Conservation (phyloP, 2,113 vertebrate species). For the Psophia crepitans region DNA sequence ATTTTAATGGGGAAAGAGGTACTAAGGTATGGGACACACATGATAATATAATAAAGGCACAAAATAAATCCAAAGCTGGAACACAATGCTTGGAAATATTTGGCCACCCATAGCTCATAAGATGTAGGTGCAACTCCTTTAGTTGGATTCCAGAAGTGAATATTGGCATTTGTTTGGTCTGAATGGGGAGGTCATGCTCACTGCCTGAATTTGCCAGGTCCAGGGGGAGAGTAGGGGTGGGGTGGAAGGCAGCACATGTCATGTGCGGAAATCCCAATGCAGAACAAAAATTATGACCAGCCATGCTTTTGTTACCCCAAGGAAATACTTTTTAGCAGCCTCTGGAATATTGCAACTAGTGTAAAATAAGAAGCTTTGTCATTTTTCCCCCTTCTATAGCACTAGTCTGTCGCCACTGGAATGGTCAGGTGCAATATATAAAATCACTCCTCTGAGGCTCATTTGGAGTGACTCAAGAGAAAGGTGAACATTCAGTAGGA, state of each 20-base stretch:
- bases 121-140: background rate
- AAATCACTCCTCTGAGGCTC: background rate
- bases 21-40: background rate
- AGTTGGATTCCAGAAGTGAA: background rate
- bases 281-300: background rate
- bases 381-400: background rate
- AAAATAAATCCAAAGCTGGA: background rate
- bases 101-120: background rate
- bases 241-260: accelerated
- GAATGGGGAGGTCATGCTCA: background rate
- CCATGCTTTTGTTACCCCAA: background rate
- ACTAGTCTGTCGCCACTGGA: background rate
- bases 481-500: background rate
- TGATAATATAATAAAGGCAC: background rate
- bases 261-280: background rate
- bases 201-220: background rate
- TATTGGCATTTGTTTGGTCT: background rate
- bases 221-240: accelerated
- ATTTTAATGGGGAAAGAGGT: background rate
- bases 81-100: background rate
- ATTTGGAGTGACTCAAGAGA: background rate
- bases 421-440: background rate
- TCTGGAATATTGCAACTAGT: background rate
- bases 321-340: background rate
- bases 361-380: background rate